Percentiles rank a stretch among this genome's conserved stretches.
These are phyloP conservation scores for Psylliodes chrysocephalus DNA, from an alignment of 2,888 invertebrate species.

Conservation along the genomic window DNA sequence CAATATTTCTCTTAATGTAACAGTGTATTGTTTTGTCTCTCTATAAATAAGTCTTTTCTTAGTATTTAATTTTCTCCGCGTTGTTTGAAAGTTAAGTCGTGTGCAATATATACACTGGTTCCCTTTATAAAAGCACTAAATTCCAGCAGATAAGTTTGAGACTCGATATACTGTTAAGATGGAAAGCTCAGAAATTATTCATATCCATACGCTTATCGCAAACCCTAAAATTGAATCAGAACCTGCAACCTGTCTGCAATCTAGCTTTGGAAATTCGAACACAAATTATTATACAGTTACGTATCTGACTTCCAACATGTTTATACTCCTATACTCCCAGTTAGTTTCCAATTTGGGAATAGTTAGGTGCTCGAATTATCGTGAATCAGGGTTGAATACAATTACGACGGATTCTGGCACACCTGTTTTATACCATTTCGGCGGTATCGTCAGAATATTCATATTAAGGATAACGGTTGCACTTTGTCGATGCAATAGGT, in stretches of 20 bases:
- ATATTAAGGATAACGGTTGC: constrained; percentile 15
- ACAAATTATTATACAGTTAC: constrained; percentile 19
- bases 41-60: no score
- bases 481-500: constrained; percentile 15
- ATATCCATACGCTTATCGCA: not conserved
- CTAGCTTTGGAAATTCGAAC: constrained; percentile 3
- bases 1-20: no score
- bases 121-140: no score
- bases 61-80: no score
- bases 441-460: constrained; percentile 9
- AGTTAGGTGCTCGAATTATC: constrained; percentile 23
- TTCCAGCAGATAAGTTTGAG: no score
- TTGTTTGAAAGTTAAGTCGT: no score
- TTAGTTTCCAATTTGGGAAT: constrained; percentile 25
- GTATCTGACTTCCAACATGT: constrained; percentile 16
- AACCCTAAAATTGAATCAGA: constrained; percentile 1
- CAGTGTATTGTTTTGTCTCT: no score
- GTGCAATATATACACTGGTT: no score
- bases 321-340: constrained; percentile 9
- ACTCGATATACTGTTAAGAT: no score
- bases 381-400: constrained; percentile 23
- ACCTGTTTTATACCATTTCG: constrained; percentile 21
- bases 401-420: constrained; percentile 13
- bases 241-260: not conserved
- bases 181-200: not conserved